Percentiles rank a stretch among this genome's conserved stretches.
phyloP scores from a whole-genome alignment of 1,140 invertebrate species.

The Archivesica marissinica region DNA sequence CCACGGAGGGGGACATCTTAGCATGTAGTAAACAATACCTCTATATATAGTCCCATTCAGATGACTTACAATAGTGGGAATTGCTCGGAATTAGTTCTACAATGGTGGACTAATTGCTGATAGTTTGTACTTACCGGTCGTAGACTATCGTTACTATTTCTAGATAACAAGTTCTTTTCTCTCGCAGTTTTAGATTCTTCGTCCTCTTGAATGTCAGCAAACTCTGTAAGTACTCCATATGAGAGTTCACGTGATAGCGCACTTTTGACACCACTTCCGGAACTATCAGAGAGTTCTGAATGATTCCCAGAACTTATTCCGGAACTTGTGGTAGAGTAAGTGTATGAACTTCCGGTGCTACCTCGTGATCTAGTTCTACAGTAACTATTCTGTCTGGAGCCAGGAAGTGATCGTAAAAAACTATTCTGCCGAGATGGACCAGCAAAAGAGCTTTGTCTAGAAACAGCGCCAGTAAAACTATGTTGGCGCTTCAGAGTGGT shows the following conservation, averaged over 20 bases:
- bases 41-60: no score
- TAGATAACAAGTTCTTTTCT: not conserved
- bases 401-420: conserved; percentile 42
- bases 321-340: conserved; percentile 60
- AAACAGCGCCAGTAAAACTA: conserved; percentile 24
- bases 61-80: no score
- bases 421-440: conserved; percentile 44
- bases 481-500: conserved; percentile 44
- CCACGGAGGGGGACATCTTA: no score
- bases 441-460: conserved; percentile 32
- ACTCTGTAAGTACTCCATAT: conserved; percentile 44
- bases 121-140: conserved; percentile 44
- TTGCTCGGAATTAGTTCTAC: no score
- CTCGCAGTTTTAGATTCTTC: conserved; percentile 53
- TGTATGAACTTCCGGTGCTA: conserved; percentile 60
- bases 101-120: no score
- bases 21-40: no score
- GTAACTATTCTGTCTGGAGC: conserved; percentile 53
- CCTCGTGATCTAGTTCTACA: conserved; percentile 56
- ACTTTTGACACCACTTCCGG: conserved; percentile 46
- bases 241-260: conserved; percentile 52
- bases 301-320: conserved; percentile 46
- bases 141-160: conserved; percentile 30
- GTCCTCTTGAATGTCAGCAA: conserved; percentile 54
- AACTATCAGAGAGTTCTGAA: conserved; percentile 46